Conservation (phyloP, 2,888 invertebrate species). For the Aplocera efformata region DNA sequence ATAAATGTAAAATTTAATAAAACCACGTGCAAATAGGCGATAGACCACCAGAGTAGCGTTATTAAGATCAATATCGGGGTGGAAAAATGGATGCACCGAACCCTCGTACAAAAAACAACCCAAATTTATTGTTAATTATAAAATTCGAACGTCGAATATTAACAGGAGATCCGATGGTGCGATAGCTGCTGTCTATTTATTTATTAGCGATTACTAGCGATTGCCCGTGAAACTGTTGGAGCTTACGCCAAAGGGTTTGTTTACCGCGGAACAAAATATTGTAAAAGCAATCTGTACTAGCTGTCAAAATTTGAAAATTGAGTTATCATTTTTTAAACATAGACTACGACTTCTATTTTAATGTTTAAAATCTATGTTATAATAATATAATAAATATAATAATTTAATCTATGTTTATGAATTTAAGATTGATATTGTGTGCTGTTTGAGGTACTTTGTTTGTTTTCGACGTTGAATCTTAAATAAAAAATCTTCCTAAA, state of each 20-base stretch:
- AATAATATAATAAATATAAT: background rate
- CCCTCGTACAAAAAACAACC: slow-evolving; percentile 70
- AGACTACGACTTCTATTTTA: too few relatives aligned
- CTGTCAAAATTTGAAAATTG: too few relatives aligned
- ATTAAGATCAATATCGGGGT: slow-evolving; percentile 72
- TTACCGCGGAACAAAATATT: too few relatives aligned
- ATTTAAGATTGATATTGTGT: too few relatives aligned
- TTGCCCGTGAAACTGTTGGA: slow-evolving; percentile 4
- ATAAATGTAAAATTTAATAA: slow-evolving; percentile 22
- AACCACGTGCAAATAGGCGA: slow-evolving; percentile 36
- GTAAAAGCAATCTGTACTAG: too few relatives aligned
- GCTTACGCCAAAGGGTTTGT: background rate
- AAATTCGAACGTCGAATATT: slow-evolving; percentile 74
- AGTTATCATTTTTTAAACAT: too few relatives aligned
- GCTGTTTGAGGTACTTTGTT: too few relatives aligned
- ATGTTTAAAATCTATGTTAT: too few relatives aligned
- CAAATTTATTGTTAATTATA: slow-evolving; percentile 81
- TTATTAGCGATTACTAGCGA: slow-evolving; percentile 48
- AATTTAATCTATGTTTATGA: background rate
- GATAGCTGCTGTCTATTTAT: slow-evolving; percentile 75
- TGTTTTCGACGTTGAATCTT: too few relatives aligned
- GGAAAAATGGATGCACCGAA: slow-evolving; percentile 66
- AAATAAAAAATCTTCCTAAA: too few relatives aligned
- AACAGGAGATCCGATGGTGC: slow-evolving; percentile 69
- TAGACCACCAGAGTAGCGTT: slow-evolving; percentile 50